A percentile compares a stretch with the other conserved stretches of the same genome.
These are phyloP conservation scores for Platalea minor DNA, from an alignment of 2,797 vertebrate genomes.

Conservation along the genomic window DNA sequence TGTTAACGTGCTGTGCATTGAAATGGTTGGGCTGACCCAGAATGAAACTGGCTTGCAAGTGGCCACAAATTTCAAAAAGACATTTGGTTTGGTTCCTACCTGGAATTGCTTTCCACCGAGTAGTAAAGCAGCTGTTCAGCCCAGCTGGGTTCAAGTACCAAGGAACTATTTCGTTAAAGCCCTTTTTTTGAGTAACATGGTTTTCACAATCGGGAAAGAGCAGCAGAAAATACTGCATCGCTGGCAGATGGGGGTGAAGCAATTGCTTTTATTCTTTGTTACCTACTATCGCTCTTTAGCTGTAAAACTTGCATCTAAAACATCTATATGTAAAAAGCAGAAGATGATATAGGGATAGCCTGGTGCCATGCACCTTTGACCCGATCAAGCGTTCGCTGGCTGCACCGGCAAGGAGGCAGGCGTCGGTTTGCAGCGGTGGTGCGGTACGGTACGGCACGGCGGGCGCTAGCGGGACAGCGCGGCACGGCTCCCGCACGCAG, in stretches of 20 bases:
- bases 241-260: not conserved
- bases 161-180: not conserved
- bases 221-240: not conserved
- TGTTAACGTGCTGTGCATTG: accelerated
- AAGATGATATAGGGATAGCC: not conserved
- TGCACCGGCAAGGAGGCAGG: not conserved
- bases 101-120: not conserved
- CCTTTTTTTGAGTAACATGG: not conserved
- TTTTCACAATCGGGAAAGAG: not conserved
- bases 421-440: accelerated
- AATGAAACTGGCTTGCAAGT: not conserved
- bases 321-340: not conserved
- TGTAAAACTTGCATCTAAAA: not conserved
- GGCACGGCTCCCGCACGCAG: not conserved
- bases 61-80: not conserved
- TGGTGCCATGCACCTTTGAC: not conserved
- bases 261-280: not conserved
- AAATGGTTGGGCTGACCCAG: not conserved
- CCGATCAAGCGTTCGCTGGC: not conserved
- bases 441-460: not conserved
- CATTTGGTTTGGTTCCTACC: not conserved
- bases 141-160: not conserved
- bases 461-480: not conserved
- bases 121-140: not conserved
- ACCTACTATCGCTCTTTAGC: not conserved